Conservation (phyloP, 2,888 invertebrate genomes). For the Folsomia manolachei region DNA sequence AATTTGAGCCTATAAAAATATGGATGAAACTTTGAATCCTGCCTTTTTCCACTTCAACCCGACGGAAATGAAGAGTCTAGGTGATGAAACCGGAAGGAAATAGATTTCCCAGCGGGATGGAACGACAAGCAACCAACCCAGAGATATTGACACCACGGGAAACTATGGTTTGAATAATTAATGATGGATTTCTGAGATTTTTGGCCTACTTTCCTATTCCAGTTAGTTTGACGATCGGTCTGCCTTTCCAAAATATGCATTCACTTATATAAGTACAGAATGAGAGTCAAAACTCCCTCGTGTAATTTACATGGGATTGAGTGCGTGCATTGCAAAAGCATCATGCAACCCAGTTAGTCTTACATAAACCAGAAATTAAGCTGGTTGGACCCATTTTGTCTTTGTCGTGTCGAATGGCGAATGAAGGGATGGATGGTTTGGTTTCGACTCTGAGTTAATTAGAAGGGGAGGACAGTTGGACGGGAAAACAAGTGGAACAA, state of each 20-base stretch:
- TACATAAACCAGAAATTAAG: neutral
- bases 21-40: neutral
- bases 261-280: too few relatives aligned
- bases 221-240: neutral
- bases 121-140: neutral
- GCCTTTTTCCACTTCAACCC: too few relatives aligned
- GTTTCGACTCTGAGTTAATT: neutral
- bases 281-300: too few relatives aligned
- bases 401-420: neutral
- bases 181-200: neutral
- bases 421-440: too few relatives aligned
- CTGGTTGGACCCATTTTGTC: neutral
- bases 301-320: too few relatives aligned
- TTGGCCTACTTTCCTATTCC: neutral
- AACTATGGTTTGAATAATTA: neutral
- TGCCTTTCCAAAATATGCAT: neutral
- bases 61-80: neutral
- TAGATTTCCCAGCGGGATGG: neutral
- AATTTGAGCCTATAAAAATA: neutral
- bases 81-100: neutral
- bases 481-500: constrained; percentile 17
- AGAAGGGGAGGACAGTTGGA: neutral
- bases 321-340: too few relatives aligned
- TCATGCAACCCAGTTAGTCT: too few relatives aligned
- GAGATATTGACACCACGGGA: neutral